These are phyloP conservation scores for Cheumatopsyche charites DNA, from an alignment of 1,140 invertebrate species.

Conservation along the genomic window DNA sequence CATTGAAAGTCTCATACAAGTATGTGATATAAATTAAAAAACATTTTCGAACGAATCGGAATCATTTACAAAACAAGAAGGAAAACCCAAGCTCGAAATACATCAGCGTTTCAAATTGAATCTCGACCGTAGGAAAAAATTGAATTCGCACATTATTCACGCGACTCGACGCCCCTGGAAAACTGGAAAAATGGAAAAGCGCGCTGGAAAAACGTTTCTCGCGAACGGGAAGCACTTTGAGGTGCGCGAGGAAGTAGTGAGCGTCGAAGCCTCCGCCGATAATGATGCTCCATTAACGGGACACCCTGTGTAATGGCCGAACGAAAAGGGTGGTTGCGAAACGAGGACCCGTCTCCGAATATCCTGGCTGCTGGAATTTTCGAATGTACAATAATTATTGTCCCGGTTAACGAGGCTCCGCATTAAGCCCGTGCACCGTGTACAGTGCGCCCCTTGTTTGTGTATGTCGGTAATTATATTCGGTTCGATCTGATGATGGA, in stretches of 20 bases:
- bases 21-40: no score
- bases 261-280: slow-evolving; percentile 35
- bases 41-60: no score
- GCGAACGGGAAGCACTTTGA: slow-evolving; percentile 39
- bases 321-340: neutral
- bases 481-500: no score
- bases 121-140: slow-evolving; percentile 20
- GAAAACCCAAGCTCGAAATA: no score
- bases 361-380: slow-evolving; percentile 12
- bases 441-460: no score
- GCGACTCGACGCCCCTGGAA: no score
- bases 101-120: no score
- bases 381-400: slow-evolving; percentile 15
- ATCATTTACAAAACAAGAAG: no score
- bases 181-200: slow-evolving; percentile 24
- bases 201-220: slow-evolving; percentile 31
- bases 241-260: slow-evolving; percentile 34
- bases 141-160: no score
- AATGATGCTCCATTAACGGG: slow-evolving; percentile 42
- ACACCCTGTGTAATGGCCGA: slow-evolving; percentile 38
- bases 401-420: slow-evolving; percentile 19
- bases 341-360: slow-evolving; percentile 3
- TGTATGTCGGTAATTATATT: no score
- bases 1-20: no score
- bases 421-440: neutral